Evolutionary conservation across 2,888 invertebrate genomes (phyloP), one percentile per base, ranked within the genome.

Genomic region (Cryptophagus acutangulus): DNA sequence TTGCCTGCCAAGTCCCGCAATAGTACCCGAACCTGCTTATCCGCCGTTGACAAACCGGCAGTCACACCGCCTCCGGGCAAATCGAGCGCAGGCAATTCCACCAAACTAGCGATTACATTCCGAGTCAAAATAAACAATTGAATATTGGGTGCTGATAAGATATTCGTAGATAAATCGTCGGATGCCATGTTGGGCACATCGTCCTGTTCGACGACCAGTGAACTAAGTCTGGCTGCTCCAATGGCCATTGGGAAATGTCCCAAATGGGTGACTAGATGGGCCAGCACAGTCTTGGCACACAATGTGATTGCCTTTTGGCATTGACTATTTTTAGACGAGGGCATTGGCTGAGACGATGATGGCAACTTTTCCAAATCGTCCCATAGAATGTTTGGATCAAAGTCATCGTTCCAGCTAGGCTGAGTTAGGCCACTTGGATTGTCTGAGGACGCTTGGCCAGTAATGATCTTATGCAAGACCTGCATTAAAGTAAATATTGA

Each of bases 221-320:
- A 92, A 49, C 91, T 89, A 14, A 94, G 74, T 45, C 91, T 79
- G 33, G 93, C 85, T 0, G 94, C 91, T 37, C 90, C 88, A 34
- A 84, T 82, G 45, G 90, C 88, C 73, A 91, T 84, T 9, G 96
- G 96, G 74, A 95, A 96, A 67, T 96, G 95, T 0, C 92, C 92
- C 52, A 95, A 72, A 72, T 92, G 91, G 51, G 93, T 85, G 3
- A 95, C 84, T 53, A 96, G 75, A 71, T 96, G 94, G 53, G 84
- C 82, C 62, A 92, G 78, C 3, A 77, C 71, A 0, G 74, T 74
- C 48, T 74, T 72, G 1, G 76, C 75, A 44, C 76, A 77, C 34
- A 76, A 67, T 40, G 75, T 73, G 25, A 84, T 77, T 1, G 82
- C 74, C 26, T 70, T 67, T 26, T 73, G 73, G 55, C 74, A 75